Percentiles rank a stretch among this genome's conserved stretches.
phyloP scores from a whole-genome alignment of 1,140 invertebrate species.

The Drosophila tristis region DNA sequence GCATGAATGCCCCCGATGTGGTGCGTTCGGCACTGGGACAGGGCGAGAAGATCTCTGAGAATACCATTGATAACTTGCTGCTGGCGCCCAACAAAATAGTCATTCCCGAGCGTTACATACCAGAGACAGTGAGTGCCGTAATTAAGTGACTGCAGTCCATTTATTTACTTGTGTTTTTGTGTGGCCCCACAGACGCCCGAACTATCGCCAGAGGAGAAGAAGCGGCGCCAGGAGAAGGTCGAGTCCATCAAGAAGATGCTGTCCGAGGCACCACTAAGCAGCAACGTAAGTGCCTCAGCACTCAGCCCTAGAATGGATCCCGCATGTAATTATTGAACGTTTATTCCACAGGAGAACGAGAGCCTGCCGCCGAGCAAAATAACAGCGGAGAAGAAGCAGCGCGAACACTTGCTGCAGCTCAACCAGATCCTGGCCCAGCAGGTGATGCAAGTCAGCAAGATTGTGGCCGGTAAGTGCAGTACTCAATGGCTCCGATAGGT shows the following conservation, averaged over 20 bases:
- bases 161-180: too few species aligned
- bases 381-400: constrained; percentile 92
- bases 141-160: background rate
- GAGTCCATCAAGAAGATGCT: constrained; percentile 96
- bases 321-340: too few species aligned
- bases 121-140: constrained; percentile 88
- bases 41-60: constrained; percentile 86
- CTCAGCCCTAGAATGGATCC: background rate
- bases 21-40: constrained; percentile 90
- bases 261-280: constrained; percentile 87
- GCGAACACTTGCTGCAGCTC: constrained; percentile 93
- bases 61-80: constrained; percentile 93
- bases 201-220: constrained; percentile 92
- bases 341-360: constrained; percentile 71
- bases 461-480: constrained; percentile 92
- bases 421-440: constrained; percentile 96
- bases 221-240: constrained; percentile 92
- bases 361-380: constrained; percentile 86
- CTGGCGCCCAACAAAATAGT: constrained; percentile 94
- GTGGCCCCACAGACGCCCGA: constrained; percentile 87
- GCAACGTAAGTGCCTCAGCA: constrained; percentile 76
- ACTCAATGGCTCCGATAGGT: constrained; percentile 4
- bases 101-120: constrained; percentile 96
- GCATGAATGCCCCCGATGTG: constrained; percentile 92
- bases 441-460: constrained; percentile 96